Conservation (phyloP, 1,140 invertebrate genomes). For the Drosophila lowei region DNA sequence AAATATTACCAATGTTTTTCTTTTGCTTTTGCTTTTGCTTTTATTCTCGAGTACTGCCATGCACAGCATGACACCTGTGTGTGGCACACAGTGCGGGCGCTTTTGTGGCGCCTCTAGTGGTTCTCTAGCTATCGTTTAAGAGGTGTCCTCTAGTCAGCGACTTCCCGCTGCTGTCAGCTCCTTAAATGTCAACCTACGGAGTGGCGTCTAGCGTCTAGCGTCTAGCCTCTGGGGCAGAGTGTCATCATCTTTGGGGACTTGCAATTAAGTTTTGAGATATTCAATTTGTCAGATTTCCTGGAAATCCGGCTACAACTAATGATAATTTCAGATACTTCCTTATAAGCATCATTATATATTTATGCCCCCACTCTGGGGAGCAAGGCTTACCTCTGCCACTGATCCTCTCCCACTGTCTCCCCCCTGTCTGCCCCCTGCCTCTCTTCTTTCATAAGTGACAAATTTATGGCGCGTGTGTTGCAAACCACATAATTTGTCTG, state of each 20-base stretch:
- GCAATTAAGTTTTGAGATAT: slow-evolving; percentile 38
- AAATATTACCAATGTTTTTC: slow-evolving; percentile 18
- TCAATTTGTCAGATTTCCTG: slow-evolving; percentile 39
- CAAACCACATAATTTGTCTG: slow-evolving; percentile 80
- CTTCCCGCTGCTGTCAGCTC: slow-evolving; percentile 60
- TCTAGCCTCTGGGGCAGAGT: slow-evolving; percentile 6
- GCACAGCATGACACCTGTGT: slow-evolving; percentile 72
- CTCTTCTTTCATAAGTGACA: slow-evolving; percentile 67
- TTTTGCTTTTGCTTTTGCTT: background rate
- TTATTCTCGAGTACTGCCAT: slow-evolving; percentile 18
- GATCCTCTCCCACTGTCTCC: background rate
- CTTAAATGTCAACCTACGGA: slow-evolving; percentile 56
- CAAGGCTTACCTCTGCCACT: slow-evolving; percentile 14
- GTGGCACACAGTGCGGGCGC: slow-evolving; percentile 24
- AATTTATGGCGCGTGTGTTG: slow-evolving; percentile 80
- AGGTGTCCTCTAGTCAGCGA: slow-evolving; percentile 53
- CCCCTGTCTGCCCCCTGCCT: background rate
- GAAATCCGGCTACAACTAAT: background rate
- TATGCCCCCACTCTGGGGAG: no score
- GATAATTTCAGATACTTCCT: no score
- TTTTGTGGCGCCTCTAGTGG: slow-evolving; percentile 36
- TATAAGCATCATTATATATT: no score
- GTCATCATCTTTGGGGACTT: slow-evolving; percentile 20
- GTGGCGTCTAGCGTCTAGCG: background rate
- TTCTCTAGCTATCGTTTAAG: slow-evolving; percentile 17